A percentile compares a stretch with the other conserved stretches of the same genome.
Conservation (phyloP, 2,888 invertebrate genomes). For the Eupithecia subfuscata region DNA sequence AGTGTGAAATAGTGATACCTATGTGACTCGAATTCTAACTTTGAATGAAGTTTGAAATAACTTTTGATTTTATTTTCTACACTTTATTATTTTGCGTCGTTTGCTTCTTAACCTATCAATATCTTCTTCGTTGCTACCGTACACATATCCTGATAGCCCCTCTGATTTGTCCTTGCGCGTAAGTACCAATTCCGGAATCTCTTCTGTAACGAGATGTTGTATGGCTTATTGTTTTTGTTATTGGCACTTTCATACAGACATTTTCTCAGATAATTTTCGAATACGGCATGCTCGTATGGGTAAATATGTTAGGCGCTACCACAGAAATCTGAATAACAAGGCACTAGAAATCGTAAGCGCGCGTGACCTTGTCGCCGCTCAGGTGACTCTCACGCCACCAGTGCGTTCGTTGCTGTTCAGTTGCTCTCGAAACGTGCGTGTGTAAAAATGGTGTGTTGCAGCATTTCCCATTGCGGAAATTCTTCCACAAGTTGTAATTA, state of each 20-base stretch:
- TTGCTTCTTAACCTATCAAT: neutral
- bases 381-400: too few relatives aligned
- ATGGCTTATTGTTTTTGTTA: constrained; percentile 32
- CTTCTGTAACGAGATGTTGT: constrained; percentile 22
- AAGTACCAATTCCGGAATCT: constrained; percentile 21
- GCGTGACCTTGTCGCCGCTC: too few relatives aligned
- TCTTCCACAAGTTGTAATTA: too few relatives aligned
- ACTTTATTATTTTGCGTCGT: neutral
- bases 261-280: constrained; percentile 1
- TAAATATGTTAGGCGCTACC: neutral
- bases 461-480: too few relatives aligned
- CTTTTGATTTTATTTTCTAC: neutral
- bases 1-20: too few relatives aligned
- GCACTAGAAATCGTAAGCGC: too few relatives aligned
- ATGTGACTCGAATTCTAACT: neutral
- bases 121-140: neutral
- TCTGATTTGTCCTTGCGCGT: constrained; percentile 19
- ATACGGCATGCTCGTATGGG: neutral
- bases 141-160: neutral
- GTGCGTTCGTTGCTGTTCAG: too few relatives aligned
- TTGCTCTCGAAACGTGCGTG: too few relatives aligned
- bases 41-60: neutral
- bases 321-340: too few relatives aligned
- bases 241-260: constrained; percentile 23
- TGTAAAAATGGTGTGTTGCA: too few relatives aligned